phyloP scores from a whole-genome alignment of 2,797 vertebrate species.

The Percopsis omiscomaycus region DNA sequence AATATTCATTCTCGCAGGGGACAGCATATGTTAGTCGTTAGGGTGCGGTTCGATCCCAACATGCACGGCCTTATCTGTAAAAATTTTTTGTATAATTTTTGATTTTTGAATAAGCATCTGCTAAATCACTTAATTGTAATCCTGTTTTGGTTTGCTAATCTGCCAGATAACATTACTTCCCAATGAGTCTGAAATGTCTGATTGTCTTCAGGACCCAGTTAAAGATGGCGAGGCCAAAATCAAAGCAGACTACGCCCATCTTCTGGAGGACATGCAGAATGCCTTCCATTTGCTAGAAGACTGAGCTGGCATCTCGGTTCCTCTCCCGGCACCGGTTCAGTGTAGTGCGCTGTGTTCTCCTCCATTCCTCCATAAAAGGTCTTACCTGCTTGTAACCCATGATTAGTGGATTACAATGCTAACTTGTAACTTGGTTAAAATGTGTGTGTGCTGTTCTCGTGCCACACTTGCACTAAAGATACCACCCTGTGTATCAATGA shows the following conservation, averaged over 20 bases:
- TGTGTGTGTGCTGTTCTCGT: constrained; percentile 25
- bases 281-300: constrained; percentile 92
- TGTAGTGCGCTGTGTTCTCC: constrained; percentile 43
- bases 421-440: constrained; percentile 27
- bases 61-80: too few species aligned
- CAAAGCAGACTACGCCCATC: constrained; percentile 89
- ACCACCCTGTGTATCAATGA: too few species aligned
- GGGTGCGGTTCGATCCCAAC: too few species aligned
- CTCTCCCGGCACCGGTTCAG: constrained; percentile 39
- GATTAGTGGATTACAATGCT: neutral
- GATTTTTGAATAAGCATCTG: too few species aligned
- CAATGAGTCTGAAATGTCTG: neutral
- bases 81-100: too few species aligned
- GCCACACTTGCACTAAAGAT: constrained; percentile 30
- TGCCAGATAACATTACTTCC: too few species aligned
- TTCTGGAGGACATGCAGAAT: constrained; percentile 98
- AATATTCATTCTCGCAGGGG: neutral
- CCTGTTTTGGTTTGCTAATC: neutral
- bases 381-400: neutral
- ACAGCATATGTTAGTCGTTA: too few species aligned
- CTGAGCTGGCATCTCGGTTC: constrained; percentile 38
- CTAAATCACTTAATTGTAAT: neutral
- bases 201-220: constrained; percentile 85
- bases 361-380: constrained; percentile 16
- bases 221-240: constrained; percentile 96